Evolutionary conservation across 2,113 vertebrate species (phyloP).

Genomic region (Dasypus novemcinctus): DNA sequence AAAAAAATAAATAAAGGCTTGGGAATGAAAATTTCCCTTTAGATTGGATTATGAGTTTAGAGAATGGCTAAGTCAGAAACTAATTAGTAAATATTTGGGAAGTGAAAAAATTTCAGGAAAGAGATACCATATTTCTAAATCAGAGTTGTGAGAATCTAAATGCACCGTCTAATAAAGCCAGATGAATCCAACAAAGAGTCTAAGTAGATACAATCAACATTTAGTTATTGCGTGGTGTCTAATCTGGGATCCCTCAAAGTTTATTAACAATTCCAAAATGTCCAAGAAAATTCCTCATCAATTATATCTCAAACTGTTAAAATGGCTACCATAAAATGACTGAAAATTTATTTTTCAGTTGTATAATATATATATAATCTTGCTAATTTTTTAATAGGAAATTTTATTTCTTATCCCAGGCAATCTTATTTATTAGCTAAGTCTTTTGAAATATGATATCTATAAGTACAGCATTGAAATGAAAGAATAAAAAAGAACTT

Average conservation of each 20-base stretch:
- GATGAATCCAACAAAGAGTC: neutral
- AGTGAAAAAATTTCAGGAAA: neutral
- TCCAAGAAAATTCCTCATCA: neutral
- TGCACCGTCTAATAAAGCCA: neutral
- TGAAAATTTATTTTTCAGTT: neutral
- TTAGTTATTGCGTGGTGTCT: neutral
- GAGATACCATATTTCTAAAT: neutral
- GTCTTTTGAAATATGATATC: neutral
- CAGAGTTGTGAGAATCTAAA: neutral
- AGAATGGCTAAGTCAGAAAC: neutral
- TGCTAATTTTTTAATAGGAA: neutral
- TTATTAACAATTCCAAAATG: neutral
- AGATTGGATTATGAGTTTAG: neutral
- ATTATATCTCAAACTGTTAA: neutral
- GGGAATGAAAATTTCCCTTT: neutral
- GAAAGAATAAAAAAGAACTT: neutral
- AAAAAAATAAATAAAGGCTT: neutral
- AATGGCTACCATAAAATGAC: neutral
- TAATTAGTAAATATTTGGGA: neutral
- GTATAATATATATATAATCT: neutral
- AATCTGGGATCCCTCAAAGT: neutral
- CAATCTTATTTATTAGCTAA: neutral
- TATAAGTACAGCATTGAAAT: neutral
- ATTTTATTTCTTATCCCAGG: conserved; percentile 15
- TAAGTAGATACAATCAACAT: neutral